Evolutionary conservation across 2,888 invertebrate genomes (phyloP).

Genomic region (Lymantria monacha): DNA sequence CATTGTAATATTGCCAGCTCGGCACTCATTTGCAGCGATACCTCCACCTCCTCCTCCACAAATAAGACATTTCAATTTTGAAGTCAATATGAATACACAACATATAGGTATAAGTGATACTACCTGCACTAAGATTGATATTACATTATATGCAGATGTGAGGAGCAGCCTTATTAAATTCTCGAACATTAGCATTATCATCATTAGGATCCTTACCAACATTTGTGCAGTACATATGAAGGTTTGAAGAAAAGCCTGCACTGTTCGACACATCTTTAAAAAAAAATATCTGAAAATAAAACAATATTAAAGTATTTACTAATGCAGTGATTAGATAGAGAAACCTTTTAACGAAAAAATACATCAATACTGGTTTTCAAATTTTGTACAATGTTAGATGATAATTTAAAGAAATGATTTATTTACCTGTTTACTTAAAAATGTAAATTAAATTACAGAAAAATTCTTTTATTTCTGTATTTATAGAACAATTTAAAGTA

Average conservation of each 20-base stretch:
- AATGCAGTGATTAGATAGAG: too few relatives aligned
- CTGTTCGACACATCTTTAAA: conserved; percentile 62
- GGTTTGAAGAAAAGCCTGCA: conserved; percentile 53
- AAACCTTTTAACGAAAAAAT: too few relatives aligned
- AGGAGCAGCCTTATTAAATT: conserved; percentile 65
- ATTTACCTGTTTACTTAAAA: too few relatives aligned
- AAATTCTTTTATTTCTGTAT: too few relatives aligned
- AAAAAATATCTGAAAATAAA: conserved; percentile 34
- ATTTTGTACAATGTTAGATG: too few relatives aligned
- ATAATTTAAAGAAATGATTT: too few relatives aligned
- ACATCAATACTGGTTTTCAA: too few relatives aligned
- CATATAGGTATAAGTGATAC: conserved; percentile 67
- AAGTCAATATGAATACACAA: conserved; percentile 57
- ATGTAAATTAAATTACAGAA: too few relatives aligned
- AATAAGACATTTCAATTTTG: conserved; percentile 61
- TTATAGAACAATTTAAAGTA: too few relatives aligned
- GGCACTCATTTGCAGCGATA: neutral
- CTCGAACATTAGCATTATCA: conserved; percentile 65
- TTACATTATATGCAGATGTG: conserved; percentile 65
- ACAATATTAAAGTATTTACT: conserved; percentile 29
- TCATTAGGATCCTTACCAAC: conserved; percentile 67
- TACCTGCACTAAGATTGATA: conserved; percentile 63
- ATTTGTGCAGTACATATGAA: conserved; percentile 65
- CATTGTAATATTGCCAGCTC: neutral
- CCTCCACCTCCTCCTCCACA: conserved; percentile 60